phyloP scores from a whole-genome alignment of 2,797 vertebrate species.

The Zenarchopterus dispar region DNA sequence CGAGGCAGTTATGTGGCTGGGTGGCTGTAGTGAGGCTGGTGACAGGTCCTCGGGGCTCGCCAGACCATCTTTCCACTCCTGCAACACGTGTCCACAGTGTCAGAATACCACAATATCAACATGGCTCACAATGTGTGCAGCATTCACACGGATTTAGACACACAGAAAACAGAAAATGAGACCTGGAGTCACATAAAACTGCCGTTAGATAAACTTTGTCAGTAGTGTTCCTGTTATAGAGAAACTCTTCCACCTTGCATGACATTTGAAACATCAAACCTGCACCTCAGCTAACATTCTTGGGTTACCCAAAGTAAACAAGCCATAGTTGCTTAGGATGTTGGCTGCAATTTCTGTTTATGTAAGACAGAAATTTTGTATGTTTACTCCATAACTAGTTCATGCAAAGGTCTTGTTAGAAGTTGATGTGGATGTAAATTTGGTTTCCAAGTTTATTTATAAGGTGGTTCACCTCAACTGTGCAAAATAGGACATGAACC shows the following conservation, averaged over 20 bases:
- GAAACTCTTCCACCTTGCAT: background rate
- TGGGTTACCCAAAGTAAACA: constrained; percentile 36
- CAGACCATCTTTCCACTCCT: constrained; percentile 83
- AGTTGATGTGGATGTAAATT: background rate
- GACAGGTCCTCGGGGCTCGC: constrained; percentile 78
- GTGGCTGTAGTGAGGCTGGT: constrained; percentile 74
- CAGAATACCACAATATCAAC: constrained; percentile 32
- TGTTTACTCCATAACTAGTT: constrained; percentile 52
- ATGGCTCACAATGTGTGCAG: constrained; percentile 17
- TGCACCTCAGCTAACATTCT: constrained; percentile 22
- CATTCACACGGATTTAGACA: constrained; percentile 6
- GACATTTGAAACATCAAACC: constrained; percentile 16
- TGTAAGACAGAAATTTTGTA: constrained; percentile 21
- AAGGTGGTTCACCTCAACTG: constrained; percentile 26
- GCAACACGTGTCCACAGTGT: constrained; percentile 25
- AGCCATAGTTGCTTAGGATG: constrained; percentile 24
- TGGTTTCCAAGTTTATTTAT: constrained; percentile 41
- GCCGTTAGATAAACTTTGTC: constrained; percentile 28
- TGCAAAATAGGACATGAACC: constrained; percentile 3
- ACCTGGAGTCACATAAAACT: constrained; percentile 29
- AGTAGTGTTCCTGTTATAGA: constrained; percentile 33
- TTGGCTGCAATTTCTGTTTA: constrained; percentile 42
- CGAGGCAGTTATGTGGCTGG: constrained; percentile 75
- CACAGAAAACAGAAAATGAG: constrained; percentile 19
- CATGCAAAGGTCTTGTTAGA: constrained; percentile 12